These are phyloP conservation scores for human DNA, from an alignment of 2,113 vertebrate species.

Conservation along the genomic window DNA sequence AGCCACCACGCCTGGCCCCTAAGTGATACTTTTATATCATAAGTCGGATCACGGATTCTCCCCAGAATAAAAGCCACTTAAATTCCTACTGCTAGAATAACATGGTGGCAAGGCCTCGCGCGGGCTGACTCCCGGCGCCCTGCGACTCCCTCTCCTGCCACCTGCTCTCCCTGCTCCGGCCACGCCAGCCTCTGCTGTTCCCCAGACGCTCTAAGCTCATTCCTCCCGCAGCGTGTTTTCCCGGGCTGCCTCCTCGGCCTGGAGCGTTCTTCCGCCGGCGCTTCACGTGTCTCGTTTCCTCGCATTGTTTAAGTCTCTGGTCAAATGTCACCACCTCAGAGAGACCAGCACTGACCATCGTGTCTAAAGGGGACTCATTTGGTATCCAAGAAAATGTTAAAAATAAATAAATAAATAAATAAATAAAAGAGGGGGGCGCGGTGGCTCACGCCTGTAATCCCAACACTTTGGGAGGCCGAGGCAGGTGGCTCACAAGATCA, in stretches of 20 bases:
- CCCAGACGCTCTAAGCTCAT: background rate
- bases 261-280: background rate
- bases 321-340: background rate
- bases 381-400: too few relatives aligned
- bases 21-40: background rate
- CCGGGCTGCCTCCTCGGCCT: background rate
- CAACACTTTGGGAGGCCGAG: too few relatives aligned
- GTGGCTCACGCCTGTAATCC: too few relatives aligned
- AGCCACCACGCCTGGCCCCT: too few relatives aligned
- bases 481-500: too few relatives aligned
- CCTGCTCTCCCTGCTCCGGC: background rate
- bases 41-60: background rate
- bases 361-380: background rate
- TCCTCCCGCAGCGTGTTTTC: background rate
- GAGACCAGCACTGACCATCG: background rate
- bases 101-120: accelerated
- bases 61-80: background rate
- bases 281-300: background rate
- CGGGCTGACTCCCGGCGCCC: background rate
- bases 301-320: background rate
- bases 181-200: background rate
- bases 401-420: too few relatives aligned
- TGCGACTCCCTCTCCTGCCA: accelerated
- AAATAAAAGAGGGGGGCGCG: too few relatives aligned
- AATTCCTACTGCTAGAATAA: too few relatives aligned